Base-by-base conservation (phyloP, 2,113 vertebrate species). In the Butastur rufipennis region DNA sequence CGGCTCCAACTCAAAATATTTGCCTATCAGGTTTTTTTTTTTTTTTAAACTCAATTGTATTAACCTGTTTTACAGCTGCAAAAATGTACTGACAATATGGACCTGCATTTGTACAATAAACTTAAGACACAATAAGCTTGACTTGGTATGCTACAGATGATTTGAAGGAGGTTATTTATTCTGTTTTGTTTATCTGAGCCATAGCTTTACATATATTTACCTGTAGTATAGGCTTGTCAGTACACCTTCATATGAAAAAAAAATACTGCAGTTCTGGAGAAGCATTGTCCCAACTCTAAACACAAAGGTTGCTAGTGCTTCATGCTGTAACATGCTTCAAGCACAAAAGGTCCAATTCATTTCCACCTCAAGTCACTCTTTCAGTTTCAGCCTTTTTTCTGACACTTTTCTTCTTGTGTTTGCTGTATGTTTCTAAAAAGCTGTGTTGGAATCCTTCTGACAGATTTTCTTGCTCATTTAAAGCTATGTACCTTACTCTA, bases 1-100 rank as follows among this genome's bases (percentile, higher is more conserved):
- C 34, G 9, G 31, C 25, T 98, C 81, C 81, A 75, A 93, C 90
- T 95, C 81, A 92, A 93, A 97, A 67, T 73, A 72, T 94, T 88
- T 58, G 78, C 27, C 50, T 61, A 66, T 59, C 58, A 70, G 15
- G 1, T 23, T 26, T 52, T 52, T 26, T 50, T 26, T 50, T 50
- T 55, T 56, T 86, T 93, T 92, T 70, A 45, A 80, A 36, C 8
- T 70, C 36, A 83, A 83, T 90, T 92, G 53, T 80, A 90, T 83
- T 93, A 95, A 83, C 48, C 21, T 81, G 20, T 25, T 95, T 79
- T 75, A 65, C 40, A 77, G 26, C 27, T 88, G 59, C 17, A 63
- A 71, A 86, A 90, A 74, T 42, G 6, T 75, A 42, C 16, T 65
- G 32, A 65, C 26, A 83, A 27, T 8, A 92, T 13, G 29, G 18